phyloP scores from a whole-genome alignment of 2,113 vertebrate species.

The Rousettus leschenaultii region DNA sequence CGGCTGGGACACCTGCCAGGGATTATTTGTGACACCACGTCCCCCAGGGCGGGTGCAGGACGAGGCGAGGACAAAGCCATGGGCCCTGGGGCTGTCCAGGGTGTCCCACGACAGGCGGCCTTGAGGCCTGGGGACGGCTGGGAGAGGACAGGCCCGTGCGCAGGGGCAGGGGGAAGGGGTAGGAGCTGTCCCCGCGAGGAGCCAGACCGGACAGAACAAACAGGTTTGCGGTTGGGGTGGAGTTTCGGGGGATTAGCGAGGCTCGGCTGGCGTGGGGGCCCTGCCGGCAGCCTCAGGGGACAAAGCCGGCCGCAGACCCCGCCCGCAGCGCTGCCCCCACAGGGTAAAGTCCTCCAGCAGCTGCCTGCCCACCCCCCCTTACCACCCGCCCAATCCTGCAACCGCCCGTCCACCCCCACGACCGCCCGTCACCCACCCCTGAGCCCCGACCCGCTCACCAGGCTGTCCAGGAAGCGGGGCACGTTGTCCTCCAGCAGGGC shows the following conservation, averaged over 20 bases:
- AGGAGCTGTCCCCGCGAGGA: not conserved
- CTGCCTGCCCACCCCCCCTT: not conserved
- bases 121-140: not conserved
- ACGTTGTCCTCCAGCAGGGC: conserved; percentile 62
- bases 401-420: too few relatives aligned
- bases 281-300: not conserved
- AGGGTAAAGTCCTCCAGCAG: not conserved
- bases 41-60: not conserved
- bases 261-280: not conserved
- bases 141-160: not conserved
- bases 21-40: not conserved
- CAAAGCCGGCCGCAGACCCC: not conserved
- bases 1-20: too few relatives aligned
- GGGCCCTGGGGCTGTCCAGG: too few relatives aligned
- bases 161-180: not conserved
- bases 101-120: not conserved
- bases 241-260: not conserved
- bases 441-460: conserved; percentile 31
- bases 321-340: too few relatives aligned
- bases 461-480: conserved; percentile 61
- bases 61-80: not conserved
- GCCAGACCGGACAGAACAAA: not conserved
- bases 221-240: not conserved
- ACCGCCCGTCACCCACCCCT: not conserved
- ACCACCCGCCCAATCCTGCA: not conserved